A percentile compares a stretch with the other conserved stretches of the same genome.
These are phyloP conservation scores for Stegodyphus dumicola DNA, from an alignment of 1,140 invertebrate genomes.

Conservation along the genomic window DNA sequence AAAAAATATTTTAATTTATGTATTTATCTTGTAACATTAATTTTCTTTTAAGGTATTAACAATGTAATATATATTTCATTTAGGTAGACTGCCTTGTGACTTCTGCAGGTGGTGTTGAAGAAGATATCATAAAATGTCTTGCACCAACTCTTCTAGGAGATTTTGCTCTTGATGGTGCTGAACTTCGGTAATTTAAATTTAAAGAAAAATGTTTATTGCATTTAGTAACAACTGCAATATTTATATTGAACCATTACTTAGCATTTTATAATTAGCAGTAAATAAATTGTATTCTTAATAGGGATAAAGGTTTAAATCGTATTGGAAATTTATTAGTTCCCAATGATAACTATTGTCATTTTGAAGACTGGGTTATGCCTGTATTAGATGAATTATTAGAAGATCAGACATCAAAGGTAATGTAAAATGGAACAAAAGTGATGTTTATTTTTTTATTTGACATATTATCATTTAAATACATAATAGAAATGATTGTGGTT, in stretches of 20 bases:
- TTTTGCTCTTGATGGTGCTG: slow-evolving; percentile 81
- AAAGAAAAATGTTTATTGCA: neutral
- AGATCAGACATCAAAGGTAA: slow-evolving; percentile 83
- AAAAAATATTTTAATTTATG: neutral
- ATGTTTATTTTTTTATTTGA: too few species aligned
- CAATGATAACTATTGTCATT: slow-evolving; percentile 98
- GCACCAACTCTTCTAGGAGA: slow-evolving; percentile 93
- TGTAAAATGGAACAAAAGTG: neutral
- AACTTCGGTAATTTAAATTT: slow-evolving; percentile 65
- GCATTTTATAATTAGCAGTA: neutral
- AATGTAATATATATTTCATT: slow-evolving; percentile 20
- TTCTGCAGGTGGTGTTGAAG: slow-evolving; percentile 97
- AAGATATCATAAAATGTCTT: slow-evolving; percentile 99
- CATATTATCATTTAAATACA: too few species aligned
- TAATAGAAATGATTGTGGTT: too few species aligned
- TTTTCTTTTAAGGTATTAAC: neutral
- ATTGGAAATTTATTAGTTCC: slow-evolving; percentile 98
- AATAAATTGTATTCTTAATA: slow-evolving; percentile 49
- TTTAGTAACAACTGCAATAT: neutral
- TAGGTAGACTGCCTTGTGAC: slow-evolving; percentile 96
- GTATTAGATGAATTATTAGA: slow-evolving; percentile 89
- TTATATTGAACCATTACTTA: neutral
- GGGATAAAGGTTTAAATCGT: slow-evolving; percentile 92
- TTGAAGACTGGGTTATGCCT: slow-evolving; percentile 98
- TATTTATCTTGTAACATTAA: neutral